Percentiles rank a stretch among this genome's conserved stretches.
These are phyloP conservation scores for Halisarca cf. caerulea DNA, from an alignment of 37 sponge, comb jelly and placozoan genomes.

Conservation along the genomic window DNA sequence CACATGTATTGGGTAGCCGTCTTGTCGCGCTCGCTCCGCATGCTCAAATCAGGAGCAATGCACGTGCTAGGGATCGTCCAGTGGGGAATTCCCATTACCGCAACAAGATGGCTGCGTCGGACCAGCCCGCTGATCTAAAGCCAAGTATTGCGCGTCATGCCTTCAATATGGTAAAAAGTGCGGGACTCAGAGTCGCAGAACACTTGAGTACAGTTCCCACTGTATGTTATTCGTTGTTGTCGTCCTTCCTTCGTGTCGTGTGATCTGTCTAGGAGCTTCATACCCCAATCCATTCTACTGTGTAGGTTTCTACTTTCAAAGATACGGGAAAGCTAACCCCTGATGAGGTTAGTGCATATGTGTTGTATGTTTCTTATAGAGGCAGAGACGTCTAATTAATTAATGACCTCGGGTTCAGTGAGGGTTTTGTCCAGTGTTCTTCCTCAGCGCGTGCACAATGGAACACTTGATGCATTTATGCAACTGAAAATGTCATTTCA, in stretches of 20 bases:
- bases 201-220: slow-evolving; percentile 67
- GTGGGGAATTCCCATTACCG: neutral
- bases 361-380: no score
- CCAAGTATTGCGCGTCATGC: neutral
- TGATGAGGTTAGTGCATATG: slow-evolving; percentile 75
- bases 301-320: slow-evolving; percentile 94
- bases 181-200: slow-evolving; percentile 64
- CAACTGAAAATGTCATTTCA: neutral
- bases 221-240: slow-evolving; percentile 27
- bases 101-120: neutral
- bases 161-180: slow-evolving; percentile 62
- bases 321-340: slow-evolving; percentile 95
- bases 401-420: no score
- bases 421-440: no score
- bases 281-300: neutral
- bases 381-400: no score
- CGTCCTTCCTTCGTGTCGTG: neutral
- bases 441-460: no score
- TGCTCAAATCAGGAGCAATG: no score
- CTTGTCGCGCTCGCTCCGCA: no score
- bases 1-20: no score
- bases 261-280: neutral
- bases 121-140: neutral
- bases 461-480: no score
- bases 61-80: no score